Evolutionary conservation across 2,113 vertebrate genomes (phyloP), one percentile per base, ranked within the genome.

Genomic region (Pogona vitticeps): DNA sequence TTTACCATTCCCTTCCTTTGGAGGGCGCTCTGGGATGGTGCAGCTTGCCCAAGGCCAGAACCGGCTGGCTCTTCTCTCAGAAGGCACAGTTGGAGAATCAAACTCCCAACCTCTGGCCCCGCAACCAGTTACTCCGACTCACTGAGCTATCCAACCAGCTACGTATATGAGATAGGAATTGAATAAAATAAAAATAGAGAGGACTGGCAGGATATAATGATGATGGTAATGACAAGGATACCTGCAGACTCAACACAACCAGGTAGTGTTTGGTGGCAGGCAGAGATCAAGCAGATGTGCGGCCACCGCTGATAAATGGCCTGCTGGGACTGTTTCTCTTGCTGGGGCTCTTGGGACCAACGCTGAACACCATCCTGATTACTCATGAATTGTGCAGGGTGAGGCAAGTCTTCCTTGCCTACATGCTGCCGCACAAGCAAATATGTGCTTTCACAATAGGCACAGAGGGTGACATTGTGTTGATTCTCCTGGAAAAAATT

Each of bases 371-470:
- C 18, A 12, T 72, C 56, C 5, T 70, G 65, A 40, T 84, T 73
- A 33, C 65, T 91, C 5, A 58, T 78, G 2, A 3, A 31, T 46
- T 40, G 46, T 26, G 56, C 40, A 40, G 63, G 26, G 2, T 65
- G 18, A 42, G 36, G 77, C 52, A 70, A 82, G 2, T 33, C 86
- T 33, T 42, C 80, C 63, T 5, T 40, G 23, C 78, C 56, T 10
- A 46, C 68, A 26, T 46, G 61, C 0, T 0, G 80, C 89, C 40
- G 89, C 40, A 20, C 68, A 21, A 21, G 78, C 70, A 58, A 9
- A 83, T 61, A 42, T 33, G 31, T 90, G 78, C 82, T 38, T 63
- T 36, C 7, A 14, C 26, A 84, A 1, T 3, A 80, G 90, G 90
- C 76, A 23, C 17, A 80, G 33, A 0, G 0, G 80, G 0, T 58